A percentile compares a stretch with the other conserved stretches of the same genome.
phyloP scores from a whole-genome alignment of 2,888 invertebrate genomes.

The Cantharis rustica region DNA sequence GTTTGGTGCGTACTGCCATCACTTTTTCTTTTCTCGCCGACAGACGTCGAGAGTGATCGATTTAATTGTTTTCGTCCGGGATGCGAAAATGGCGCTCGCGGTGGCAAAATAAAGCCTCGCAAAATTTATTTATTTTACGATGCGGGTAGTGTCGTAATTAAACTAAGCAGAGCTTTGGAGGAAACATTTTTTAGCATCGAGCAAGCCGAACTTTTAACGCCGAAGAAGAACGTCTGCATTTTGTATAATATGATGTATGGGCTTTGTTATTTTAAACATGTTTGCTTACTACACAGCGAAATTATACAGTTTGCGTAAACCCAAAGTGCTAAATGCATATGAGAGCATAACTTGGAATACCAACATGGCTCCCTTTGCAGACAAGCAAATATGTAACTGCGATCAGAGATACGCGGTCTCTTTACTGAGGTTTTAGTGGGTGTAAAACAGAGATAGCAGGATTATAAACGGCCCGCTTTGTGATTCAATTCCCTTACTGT shows the following conservation, averaged over 20 bases:
- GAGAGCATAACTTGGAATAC: slow-evolving; percentile 30
- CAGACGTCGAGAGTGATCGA: background rate
- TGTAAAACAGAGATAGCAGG: slow-evolving; percentile 34
- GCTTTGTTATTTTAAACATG: slow-evolving; percentile 23
- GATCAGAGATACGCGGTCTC: slow-evolving; percentile 30
- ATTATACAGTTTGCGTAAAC: slow-evolving; percentile 30
- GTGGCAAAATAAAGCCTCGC: background rate
- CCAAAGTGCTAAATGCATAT: slow-evolving; percentile 29
- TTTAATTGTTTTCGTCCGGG: background rate
- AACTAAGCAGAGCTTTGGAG: background rate
- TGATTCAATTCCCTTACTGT: slow-evolving; percentile 29
- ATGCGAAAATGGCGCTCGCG: background rate
- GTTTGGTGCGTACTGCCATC: background rate
- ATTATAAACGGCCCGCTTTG: slow-evolving; percentile 34
- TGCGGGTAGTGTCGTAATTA: background rate
- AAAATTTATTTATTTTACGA: background rate
- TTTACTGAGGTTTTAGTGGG: slow-evolving; percentile 27
- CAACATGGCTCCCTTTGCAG: slow-evolving; percentile 27
- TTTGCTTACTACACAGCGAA: slow-evolving; percentile 23
- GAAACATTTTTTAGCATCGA: background rate
- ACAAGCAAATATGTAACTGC: slow-evolving; percentile 32
- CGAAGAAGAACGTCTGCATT: background rate
- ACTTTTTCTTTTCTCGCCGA: background rate
- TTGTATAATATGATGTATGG: slow-evolving; percentile 3
- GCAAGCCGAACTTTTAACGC: background rate